Percentiles rank a stretch among this genome's conserved stretches.
Evolutionary conservation across 2,888 invertebrate species (phyloP).

Genomic region (Tachina grossa): DNA sequence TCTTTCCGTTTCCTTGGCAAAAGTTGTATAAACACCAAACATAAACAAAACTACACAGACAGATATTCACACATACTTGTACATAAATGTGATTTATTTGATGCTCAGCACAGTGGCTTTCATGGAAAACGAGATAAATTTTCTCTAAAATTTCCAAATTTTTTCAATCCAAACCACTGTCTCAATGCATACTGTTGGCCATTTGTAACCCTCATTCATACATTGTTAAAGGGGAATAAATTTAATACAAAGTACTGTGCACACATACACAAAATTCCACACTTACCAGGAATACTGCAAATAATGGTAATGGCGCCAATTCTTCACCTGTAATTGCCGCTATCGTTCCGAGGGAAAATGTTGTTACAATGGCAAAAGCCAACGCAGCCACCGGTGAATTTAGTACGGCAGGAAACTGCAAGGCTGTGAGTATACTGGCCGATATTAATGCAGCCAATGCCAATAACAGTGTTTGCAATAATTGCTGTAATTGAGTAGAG

Average conservation of each 20-base stretch:
- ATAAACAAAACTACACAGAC: not conserved
- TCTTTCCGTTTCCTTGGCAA: slow-evolving; percentile 35
- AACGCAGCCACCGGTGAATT: slow-evolving; percentile 82
- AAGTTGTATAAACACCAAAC: not conserved
- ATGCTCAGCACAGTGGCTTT: not conserved
- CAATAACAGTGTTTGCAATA: slow-evolving; percentile 78
- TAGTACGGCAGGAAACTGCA: slow-evolving; percentile 82
- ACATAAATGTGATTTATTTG: slow-evolving; percentile 11
- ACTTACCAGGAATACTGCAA: slow-evolving; percentile 88
- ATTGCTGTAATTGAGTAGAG: slow-evolving; percentile 74
- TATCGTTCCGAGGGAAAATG: slow-evolving; percentile 81
- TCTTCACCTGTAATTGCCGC: slow-evolving; percentile 81
- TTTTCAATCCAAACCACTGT: not conserved
- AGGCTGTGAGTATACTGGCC: slow-evolving; percentile 80
- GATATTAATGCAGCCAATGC: slow-evolving; percentile 79
- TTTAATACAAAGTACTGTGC: not conserved
- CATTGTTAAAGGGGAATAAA: not conserved
- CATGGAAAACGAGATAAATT: not conserved
- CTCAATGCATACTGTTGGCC: not conserved
- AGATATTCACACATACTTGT: not conserved
- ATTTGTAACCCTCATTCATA: not conserved
- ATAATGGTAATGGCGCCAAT: slow-evolving; percentile 85
- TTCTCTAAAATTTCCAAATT: not conserved
- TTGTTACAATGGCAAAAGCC: slow-evolving; percentile 82
- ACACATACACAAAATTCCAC: not conserved